phyloP scores from a whole-genome alignment of 2,888 invertebrate species.

The Eubasilissa splendida region DNA sequence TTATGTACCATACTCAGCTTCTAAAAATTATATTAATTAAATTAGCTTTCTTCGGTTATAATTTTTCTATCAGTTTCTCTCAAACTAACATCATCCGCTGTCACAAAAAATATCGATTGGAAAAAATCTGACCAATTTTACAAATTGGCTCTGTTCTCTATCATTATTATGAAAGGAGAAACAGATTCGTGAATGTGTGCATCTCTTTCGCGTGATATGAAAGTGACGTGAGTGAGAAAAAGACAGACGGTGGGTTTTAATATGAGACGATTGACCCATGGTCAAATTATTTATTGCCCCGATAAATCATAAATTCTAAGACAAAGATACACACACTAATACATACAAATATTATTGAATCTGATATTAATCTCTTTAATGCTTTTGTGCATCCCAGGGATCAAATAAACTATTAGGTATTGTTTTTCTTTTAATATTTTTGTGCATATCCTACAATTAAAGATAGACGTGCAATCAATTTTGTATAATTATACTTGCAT shows the following conservation, averaged over 20 bases:
- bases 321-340: conserved; percentile 4
- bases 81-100: neutral
- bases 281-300: conserved; percentile 51
- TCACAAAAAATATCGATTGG: conserved; percentile 15
- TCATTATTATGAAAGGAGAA: conserved; percentile 20
- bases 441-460: no score
- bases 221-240: conserved; percentile 6
- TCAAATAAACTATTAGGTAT: no score
- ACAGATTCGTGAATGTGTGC: neutral
- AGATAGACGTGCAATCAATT: no score
- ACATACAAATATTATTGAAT: no score
- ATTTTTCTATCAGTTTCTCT: conserved; percentile 7
- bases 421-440: no score
- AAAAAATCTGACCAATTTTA: conserved; percentile 28
- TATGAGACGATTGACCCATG: conserved; percentile 45
- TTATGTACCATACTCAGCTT: no score
- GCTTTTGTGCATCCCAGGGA: no score
- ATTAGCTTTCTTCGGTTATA: neutral
- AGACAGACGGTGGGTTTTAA: conserved; percentile 3
- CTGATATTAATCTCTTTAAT: no score
- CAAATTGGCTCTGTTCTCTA: conserved; percentile 41
- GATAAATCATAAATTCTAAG: conserved; percentile 49
- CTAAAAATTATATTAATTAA: no score
- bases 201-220: conserved; percentile 9
- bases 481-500: no score